phyloP scores from a whole-genome alignment of 1,140 invertebrate species.

The Heliconius hewitsoni region DNA sequence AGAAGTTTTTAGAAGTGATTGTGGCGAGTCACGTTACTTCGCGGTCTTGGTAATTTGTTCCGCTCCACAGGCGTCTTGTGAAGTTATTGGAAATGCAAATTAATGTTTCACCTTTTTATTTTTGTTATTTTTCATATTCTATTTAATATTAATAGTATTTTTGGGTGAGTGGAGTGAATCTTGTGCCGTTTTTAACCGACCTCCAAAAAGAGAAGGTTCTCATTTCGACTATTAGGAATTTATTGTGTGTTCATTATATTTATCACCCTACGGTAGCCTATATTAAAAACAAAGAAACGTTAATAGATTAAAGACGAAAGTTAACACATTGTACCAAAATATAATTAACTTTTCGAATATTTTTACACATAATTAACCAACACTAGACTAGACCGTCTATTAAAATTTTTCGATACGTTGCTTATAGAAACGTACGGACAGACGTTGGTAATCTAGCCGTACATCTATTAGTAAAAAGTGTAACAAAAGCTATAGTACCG shows the following conservation, averaged over 20 bases:
- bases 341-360: not conserved
- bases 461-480: not conserved
- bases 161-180: no score
- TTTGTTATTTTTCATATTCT: not conserved
- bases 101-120: not conserved
- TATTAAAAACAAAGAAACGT: no score
- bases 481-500: not conserved
- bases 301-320: no score
- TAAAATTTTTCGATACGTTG: not conserved
- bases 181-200: no score
- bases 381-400: not conserved
- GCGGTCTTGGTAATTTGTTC: not conserved
- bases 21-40: not conserved
- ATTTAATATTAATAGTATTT: not conserved
- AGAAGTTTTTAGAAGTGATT: conserved; percentile 4
- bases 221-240: no score
- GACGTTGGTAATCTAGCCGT: not conserved
- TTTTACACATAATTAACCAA: not conserved
- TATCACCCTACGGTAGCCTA: no score
- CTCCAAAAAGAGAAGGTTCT: no score
- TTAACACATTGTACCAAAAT: no score
- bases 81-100: conserved; percentile 1
- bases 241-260: no score
- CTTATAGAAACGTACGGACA: not conserved
- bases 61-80: not conserved